These are phyloP conservation scores for Ommatoiulus sabulosus DNA, from an alignment of 2,888 invertebrate species.

Conservation along the genomic window DNA sequence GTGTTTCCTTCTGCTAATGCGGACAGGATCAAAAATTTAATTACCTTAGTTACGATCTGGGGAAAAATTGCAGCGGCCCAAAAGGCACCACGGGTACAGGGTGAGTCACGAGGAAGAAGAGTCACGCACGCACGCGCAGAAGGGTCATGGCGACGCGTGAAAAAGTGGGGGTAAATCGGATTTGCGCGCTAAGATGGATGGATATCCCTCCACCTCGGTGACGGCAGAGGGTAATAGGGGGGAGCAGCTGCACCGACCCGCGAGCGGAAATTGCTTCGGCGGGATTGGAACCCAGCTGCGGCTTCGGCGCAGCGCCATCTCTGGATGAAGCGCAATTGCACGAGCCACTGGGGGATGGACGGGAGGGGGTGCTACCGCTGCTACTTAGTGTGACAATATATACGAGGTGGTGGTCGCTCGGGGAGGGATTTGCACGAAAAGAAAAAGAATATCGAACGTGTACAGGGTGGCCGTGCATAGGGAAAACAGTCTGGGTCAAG, in stretches of 20 bases:
- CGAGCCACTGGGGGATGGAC: conserved; percentile 7
- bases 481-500: too few species aligned
- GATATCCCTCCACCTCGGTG: background rate
- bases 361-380: background rate
- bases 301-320: background rate
- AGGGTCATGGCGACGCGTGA: conserved; percentile 3
- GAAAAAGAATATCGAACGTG: conserved; percentile 1
- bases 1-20: background rate
- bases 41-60: conserved; percentile 3
- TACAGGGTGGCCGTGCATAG: background rate
- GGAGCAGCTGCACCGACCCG: conserved; percentile 39
- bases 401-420: background rate
- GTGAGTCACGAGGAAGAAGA: background rate
- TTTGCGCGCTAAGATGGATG: conserved; percentile 4
- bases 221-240: conserved; percentile 22
- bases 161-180: background rate
- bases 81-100: background rate
- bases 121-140: background rate
- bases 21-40: background rate
- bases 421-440: background rate
- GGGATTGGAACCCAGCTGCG: conserved; percentile 38
- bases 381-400: background rate
- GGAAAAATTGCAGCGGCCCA: background rate
- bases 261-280: conserved; percentile 8
- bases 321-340: background rate